These are phyloP conservation scores for Acrocephalus scirpaceus DNA, from an alignment of 2,797 vertebrate genomes.

Conservation along the genomic window DNA sequence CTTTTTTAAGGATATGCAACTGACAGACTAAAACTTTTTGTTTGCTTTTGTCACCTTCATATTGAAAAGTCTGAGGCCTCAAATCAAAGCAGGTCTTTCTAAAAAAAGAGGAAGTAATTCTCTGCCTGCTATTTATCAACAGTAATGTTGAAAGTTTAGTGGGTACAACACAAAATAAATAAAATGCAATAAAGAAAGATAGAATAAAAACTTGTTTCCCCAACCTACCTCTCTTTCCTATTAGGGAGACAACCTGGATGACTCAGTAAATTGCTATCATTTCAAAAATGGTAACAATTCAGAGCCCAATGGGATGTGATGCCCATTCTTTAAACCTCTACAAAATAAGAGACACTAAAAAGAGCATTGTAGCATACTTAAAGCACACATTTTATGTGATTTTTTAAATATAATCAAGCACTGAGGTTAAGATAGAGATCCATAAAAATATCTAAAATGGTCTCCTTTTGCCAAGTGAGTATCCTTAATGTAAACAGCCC, in stretches of 20 bases:
- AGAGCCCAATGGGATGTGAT: neutral
- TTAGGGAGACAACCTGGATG: neutral
- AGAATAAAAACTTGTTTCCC: neutral
- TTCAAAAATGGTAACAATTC: neutral
- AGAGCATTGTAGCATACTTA: neutral
- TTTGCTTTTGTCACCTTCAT: neutral
- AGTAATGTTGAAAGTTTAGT: neutral
- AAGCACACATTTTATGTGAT: neutral
- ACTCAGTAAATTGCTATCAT: neutral
- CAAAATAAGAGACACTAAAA: neutral
- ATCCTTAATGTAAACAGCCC: neutral
- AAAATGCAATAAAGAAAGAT: neutral
- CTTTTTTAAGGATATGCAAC: neutral
- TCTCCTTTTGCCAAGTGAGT: neutral
- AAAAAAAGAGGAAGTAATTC: neutral
- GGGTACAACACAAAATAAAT: neutral
- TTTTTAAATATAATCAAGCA: neutral
- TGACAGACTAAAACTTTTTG: neutral
- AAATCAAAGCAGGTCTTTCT: neutral
- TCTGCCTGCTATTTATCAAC: neutral
- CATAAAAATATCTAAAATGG: neutral
- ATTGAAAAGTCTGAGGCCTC: neutral
- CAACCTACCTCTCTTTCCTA: neutral
- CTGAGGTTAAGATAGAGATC: neutral
- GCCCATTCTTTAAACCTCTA: neutral